A percentile compares a stretch with the other conserved stretches of the same genome.
Conservation (phyloP, 2,888 invertebrate species). For the Apotomis capreana region DNA sequence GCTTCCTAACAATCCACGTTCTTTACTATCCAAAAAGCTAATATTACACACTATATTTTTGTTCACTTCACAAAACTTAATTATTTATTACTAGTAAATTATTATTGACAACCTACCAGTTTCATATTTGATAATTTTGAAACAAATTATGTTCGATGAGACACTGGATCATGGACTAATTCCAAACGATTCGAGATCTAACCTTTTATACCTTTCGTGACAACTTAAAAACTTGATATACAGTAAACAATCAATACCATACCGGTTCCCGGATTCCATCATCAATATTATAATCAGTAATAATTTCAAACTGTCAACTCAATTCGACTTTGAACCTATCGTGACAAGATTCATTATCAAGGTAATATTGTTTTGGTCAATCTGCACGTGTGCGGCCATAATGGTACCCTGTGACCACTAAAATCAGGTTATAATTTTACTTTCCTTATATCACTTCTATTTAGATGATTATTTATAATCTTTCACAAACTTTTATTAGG, state of each 20-base stretch:
- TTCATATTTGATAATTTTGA: conserved; percentile 66
- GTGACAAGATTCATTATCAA: not conserved
- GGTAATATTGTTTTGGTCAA: not conserved
- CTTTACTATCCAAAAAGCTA: no score
- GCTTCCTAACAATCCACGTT: no score
- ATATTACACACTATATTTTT: no score
- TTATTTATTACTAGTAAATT: no score
- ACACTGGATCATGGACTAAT: conserved; percentile 72
- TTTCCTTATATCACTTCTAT: not conserved
- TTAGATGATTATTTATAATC: not conserved
- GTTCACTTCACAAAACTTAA: no score
- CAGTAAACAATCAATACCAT: conserved; percentile 65
- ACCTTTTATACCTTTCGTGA: conserved; percentile 72
- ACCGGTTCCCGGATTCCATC: conserved; percentile 65
- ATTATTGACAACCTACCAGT: conserved; percentile 62
- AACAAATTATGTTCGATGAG: conserved; percentile 61
- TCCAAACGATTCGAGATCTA: conserved; percentile 56
- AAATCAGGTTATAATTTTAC: not conserved
- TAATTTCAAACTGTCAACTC: not conserved
- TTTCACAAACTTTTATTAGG: not conserved
- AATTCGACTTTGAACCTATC: not conserved
- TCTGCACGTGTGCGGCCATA: no score
- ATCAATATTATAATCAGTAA: conserved; percentile 58
- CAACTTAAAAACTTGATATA: conserved; percentile 67
- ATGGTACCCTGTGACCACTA: not conserved